Evolutionary conservation across 2,113 vertebrate genomes (phyloP).

Genomic region (Myocastor coypus): DNA sequence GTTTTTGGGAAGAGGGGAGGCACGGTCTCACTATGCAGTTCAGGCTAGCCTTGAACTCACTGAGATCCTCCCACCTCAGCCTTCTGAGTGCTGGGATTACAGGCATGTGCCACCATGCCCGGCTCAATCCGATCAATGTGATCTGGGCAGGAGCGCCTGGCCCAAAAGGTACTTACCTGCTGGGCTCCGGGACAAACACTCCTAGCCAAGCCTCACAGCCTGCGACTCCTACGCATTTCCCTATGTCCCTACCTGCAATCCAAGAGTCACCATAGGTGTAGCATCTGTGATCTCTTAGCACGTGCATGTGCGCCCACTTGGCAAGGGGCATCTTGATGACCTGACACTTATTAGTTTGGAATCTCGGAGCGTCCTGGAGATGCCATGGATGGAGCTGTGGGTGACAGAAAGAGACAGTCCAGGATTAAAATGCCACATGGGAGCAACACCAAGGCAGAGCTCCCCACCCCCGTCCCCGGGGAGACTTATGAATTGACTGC

Average conservation of each 20-base stretch:
- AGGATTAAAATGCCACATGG: conserved; percentile 59
- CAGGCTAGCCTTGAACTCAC: not conserved
- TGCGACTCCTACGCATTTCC: not conserved
- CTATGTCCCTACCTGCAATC: not conserved
- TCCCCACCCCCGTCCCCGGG: conserved; percentile 5
- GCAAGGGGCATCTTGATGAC: not conserved
- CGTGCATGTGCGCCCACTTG: not conserved
- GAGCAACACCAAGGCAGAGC: conserved; percentile 46
- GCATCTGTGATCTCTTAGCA: not conserved
- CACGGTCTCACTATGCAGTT: not conserved
- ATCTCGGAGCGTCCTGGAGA: not conserved
- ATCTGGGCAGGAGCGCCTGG: not conserved
- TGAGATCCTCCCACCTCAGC: not conserved
- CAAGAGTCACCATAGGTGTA: not conserved
- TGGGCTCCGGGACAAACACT: not conserved
- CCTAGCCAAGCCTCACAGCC: not conserved
- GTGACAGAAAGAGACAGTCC: conserved; percentile 40
- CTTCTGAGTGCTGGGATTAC: not conserved
- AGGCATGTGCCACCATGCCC: not conserved
- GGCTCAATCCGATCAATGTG: not conserved
- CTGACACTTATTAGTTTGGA: conserved; percentile 41
- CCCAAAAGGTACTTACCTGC: not conserved
- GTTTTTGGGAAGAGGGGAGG: not conserved
- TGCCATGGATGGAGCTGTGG: not conserved
- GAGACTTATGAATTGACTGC: conserved; percentile 57